Evolutionary conservation across 2,113 vertebrate species (phyloP), one percentile per base, ranked within the genome.

Genomic region (Fregata magnificens): DNA sequence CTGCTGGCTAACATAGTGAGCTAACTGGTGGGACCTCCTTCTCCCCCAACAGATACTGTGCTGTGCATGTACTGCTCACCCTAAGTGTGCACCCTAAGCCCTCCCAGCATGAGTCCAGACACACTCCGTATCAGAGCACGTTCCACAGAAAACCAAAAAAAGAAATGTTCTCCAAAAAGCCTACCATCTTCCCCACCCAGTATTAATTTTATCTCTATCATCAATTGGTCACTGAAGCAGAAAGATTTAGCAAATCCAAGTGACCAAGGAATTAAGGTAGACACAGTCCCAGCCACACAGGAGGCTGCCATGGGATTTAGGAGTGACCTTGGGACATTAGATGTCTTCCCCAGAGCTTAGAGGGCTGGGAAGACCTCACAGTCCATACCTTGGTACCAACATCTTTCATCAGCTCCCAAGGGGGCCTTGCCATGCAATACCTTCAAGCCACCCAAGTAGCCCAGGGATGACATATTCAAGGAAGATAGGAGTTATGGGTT

Each of bases 171-270:
- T 69, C 45, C 38, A 34, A 38, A 90, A 62, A 94, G 40, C 36
- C 82, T 78, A 29, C 32, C 63, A 31, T 32, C 56, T 90, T 82
- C 56, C 67, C 16, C 73, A 61, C 25, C 38, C n/a, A 40, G 21
- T 38, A 78, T 29, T 61, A 13, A 63, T 62, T 96, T 73, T 78
- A 49, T 86, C 80, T 86, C 91, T 49, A 66, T 26, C 38, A 53
- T n/a, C 24, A 16, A 13, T 47, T 66, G 82, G 42, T 32, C 42
- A 82, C 5, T 15, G 49, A 76, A 73, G 40, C 25, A 49, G 61
- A 70, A 59, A 79, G 86, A 82, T 93, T 69, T 49, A 78, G 52
- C 78, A 95, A 94, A 97, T 59, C 77, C 52, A 86, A 77, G 58
- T 16, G 65, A 70, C 19, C 10, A n/a, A 36, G 31, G 59, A 76